Evolutionary conservation across 2,888 invertebrate species (phyloP).

Genomic region (Epinotia nisella): DNA sequence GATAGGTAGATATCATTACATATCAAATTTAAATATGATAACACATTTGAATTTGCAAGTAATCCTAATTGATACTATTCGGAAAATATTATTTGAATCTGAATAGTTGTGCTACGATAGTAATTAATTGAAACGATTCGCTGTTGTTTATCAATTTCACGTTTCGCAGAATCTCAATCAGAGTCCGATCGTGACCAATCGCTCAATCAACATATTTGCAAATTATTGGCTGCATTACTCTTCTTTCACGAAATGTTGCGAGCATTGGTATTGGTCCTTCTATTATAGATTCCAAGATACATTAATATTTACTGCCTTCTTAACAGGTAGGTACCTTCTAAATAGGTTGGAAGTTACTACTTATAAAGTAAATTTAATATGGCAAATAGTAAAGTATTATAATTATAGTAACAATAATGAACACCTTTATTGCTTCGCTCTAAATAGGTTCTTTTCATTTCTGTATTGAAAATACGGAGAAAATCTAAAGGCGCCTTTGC

Average conservation of each 20-base stretch:
- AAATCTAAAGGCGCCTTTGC: constrained; percentile 12
- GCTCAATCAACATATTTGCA: constrained; percentile 69
- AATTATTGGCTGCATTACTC: constrained; percentile 68
- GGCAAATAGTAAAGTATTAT: no score
- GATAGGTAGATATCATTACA: no score
- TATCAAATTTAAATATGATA: no score
- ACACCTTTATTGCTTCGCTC: not conserved
- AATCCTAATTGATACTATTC: not conserved
- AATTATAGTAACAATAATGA: not conserved
- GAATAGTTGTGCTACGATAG: constrained; percentile 1
- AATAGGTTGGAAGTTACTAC: no score
- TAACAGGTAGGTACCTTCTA: not conserved
- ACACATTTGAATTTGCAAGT: no score
- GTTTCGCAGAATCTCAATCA: constrained; percentile 66
- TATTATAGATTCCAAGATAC: not conserved
- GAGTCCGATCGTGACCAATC: constrained; percentile 65
- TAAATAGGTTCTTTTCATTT: not conserved
- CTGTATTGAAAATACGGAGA: constrained; percentile 7
- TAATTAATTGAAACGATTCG: constrained; percentile 50
- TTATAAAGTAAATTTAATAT: no score
- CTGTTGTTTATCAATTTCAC: constrained; percentile 66
- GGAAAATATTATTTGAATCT: constrained; percentile 10
- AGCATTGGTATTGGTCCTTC: not conserved
- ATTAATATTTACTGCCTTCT: not conserved
- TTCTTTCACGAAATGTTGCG: constrained; percentile 35